Base-by-base conservation (phyloP, 2,888 invertebrate genomes). In the Lasioglossum malachurum region DNA sequence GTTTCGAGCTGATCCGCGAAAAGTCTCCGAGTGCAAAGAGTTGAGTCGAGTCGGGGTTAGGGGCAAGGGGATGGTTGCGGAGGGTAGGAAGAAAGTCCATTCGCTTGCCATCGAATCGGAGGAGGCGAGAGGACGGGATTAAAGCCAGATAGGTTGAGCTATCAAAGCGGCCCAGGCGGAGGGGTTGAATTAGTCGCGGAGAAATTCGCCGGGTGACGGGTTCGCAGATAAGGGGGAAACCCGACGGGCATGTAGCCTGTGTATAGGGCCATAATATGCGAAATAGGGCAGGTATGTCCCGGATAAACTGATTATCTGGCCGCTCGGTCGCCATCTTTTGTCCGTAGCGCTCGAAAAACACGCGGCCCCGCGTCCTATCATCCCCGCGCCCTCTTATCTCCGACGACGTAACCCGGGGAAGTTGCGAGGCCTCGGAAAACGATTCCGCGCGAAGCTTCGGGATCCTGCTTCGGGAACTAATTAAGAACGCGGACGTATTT, bases 221-320 rank as follows among this genome's bases (percentile, higher is more conserved):
- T 46, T 74, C n/a, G 23, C 77, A 79, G 88, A 88, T 88, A 88
- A 88, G 88, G 19, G 75, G 75, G 49, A 74, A 64, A 64, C 53
- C 79, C 60, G 71, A 67, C 64, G 71, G 44, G 69, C 49, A 46
- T 83, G 79, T n/a, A 82, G 72, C 60, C 60, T 80, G 76, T 53
- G 7, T 53, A 53, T 53, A 53, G 53, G 53, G 76, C 71, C 77
- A 64, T 88, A 86, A 88, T 88, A 88, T 80, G 88, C 87, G 88
- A 88, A 88, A 88, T 82, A 83, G 88, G 83, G 27, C 80, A 79
- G 71, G 75, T 67, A 74, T 49, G 81, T n/a, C 60, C 35, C 35
- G 76, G 86, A 88, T 88, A 88, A 88, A 80, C 86, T 79, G 82
- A 86, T 84, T 82, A 76, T 78, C 75, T 71, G 49, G 19, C 3